Conservation (phyloP, 2,113 vertebrate species). For the Syrmaticus mikado region DNA sequence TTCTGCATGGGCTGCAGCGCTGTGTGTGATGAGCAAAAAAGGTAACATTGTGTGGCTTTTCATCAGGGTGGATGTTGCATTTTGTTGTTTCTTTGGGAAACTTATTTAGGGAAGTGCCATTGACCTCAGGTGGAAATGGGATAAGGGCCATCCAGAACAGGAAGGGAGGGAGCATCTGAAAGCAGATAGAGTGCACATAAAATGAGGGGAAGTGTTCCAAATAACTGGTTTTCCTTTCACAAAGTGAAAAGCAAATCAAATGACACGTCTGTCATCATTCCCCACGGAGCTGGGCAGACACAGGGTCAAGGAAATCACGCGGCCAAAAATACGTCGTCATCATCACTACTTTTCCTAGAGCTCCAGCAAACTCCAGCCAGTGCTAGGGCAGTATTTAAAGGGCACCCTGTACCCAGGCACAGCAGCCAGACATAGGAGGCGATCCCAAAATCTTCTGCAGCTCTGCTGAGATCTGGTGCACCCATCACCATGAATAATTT, state of each 20-base stretch:
- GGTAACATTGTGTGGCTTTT: background rate
- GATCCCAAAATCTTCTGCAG: background rate
- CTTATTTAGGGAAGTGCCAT: conserved; percentile 65
- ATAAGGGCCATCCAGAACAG: conserved; percentile 66
- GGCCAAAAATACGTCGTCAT: conserved; percentile 56
- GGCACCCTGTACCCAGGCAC: background rate
- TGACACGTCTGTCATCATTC: conserved; percentile 27
- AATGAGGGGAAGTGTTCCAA: conserved; percentile 65
- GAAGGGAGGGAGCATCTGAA: conserved; percentile 67
- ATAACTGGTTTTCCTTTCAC: conserved; percentile 60
- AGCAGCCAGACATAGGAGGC: background rate
- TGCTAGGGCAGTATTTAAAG: conserved; percentile 12
- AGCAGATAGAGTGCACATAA: conserved; percentile 65
- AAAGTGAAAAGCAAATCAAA: conserved; percentile 43
- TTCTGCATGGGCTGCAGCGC: background rate
- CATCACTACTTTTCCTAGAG: background rate
- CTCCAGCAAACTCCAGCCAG: background rate
- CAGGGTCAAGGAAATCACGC: conserved; percentile 28
- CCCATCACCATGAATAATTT: conserved; percentile 10
- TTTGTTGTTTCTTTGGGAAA: conserved; percentile 54
- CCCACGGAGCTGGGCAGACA: conserved; percentile 17
- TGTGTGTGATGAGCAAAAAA: background rate
- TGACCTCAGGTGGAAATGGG: conserved; percentile 71
- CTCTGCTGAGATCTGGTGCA: background rate
- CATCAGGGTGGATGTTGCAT: background rate